Conservation (phyloP, 2,113 vertebrate genomes). For the Hemiprocne comata region DNA sequence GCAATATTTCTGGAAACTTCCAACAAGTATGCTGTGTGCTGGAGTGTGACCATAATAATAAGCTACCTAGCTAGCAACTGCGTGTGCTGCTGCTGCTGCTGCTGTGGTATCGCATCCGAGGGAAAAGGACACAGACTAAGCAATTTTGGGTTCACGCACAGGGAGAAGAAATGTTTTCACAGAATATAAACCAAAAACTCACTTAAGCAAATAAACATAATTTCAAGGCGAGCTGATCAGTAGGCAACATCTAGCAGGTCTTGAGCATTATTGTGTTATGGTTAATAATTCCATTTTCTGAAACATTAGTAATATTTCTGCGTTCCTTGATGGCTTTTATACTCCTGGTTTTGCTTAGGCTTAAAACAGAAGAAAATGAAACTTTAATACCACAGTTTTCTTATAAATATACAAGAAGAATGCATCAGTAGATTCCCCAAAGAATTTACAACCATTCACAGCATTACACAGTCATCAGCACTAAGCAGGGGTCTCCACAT, state of each 20-base stretch:
- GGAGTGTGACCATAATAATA: constrained; percentile 83
- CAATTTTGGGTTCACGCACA: constrained; percentile 65
- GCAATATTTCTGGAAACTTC: constrained; percentile 90
- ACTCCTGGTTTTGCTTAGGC: constrained; percentile 32
- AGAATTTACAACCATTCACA: constrained; percentile 50
- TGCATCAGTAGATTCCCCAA: constrained; percentile 42
- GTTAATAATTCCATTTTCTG: constrained; percentile 73
- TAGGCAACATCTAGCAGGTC: constrained; percentile 63
- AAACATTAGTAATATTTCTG: constrained; percentile 63
- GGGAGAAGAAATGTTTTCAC: constrained; percentile 21
- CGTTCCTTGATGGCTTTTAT: constrained; percentile 36
- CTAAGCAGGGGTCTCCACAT: constrained; percentile 57
- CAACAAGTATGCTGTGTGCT: constrained; percentile 83
- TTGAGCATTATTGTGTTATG: constrained; percentile 57
- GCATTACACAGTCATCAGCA: constrained; percentile 53
- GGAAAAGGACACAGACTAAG: constrained; percentile 69
- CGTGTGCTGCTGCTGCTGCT: constrained; percentile 58
- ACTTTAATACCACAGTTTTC: constrained; percentile 50
- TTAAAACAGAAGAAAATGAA: constrained; percentile 56
- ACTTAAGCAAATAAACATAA: constrained; percentile 72
- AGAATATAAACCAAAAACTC: constrained; percentile 66
- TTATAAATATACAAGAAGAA: constrained; percentile 59
- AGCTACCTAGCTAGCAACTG: constrained; percentile 78
- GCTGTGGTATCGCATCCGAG: constrained; percentile 61
- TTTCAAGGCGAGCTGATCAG: constrained; percentile 64